Percentiles rank a stretch among this genome's conserved stretches.
Conservation (phyloP, 2,888 invertebrate species). For the Sycophila texana region DNA sequence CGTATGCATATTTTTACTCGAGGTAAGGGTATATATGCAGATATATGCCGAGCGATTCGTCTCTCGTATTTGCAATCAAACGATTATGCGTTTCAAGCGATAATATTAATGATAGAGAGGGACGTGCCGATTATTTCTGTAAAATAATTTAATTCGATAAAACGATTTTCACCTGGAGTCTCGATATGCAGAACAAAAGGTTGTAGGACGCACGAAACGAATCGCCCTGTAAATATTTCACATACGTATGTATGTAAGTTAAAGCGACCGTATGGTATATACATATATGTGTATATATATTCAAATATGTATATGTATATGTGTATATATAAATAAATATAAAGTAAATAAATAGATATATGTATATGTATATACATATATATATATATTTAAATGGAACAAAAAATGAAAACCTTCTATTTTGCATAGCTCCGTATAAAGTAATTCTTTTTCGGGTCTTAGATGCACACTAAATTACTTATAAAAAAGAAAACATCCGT, state of each 20-base stretch:
- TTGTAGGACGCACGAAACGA: constrained; percentile 51
- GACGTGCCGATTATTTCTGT: constrained; percentile 44
- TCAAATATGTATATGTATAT: constrained; percentile 68
- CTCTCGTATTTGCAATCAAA: constrained; percentile 54
- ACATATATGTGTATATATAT: constrained; percentile 70
- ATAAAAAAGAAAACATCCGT: constrained; percentile 64
- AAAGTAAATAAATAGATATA: constrained; percentile 60
- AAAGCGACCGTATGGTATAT: constrained; percentile 60
- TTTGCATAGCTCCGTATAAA: constrained; percentile 71
- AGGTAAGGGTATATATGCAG: constrained; percentile 70
- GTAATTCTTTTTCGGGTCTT: constrained; percentile 70
- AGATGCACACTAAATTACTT: constrained; percentile 72
- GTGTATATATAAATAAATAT: constrained; percentile 65
- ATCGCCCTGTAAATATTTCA: constrained; percentile 59
- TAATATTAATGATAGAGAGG: constrained; percentile 42
- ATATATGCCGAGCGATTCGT: constrained; percentile 56
- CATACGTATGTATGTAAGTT: constrained; percentile 65
- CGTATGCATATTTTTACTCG: constrained; percentile 73
- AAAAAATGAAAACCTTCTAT: constrained; percentile 72
- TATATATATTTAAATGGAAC: constrained; percentile 54
- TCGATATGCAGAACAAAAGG: constrained; percentile 44
- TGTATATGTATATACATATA: constrained; percentile 66
- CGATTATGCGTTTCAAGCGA: constrained; percentile 40
- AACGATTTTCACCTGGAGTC: constrained; percentile 25
- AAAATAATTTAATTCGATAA: constrained; percentile 47